Percentiles rank a stretch among this genome's conserved stretches.
phyloP scores from a whole-genome alignment of 2,113 vertebrate genomes.

The Mus spicilegus region DNA sequence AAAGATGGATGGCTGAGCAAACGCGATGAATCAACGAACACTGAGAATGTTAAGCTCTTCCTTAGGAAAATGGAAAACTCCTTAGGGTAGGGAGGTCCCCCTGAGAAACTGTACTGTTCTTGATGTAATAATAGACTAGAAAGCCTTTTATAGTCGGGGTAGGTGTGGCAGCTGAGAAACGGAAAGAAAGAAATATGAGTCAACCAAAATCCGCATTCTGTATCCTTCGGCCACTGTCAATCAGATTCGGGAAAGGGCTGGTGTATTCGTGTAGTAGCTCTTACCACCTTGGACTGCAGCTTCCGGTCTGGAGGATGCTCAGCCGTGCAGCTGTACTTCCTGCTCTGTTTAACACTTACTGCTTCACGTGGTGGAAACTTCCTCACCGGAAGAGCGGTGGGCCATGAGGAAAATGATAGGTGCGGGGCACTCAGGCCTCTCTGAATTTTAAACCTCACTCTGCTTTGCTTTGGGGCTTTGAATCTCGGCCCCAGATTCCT shows the following conservation, averaged over 20 bases:
- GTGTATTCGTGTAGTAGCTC: background rate
- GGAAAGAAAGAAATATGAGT: conserved; percentile 64
- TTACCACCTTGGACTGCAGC: background rate
- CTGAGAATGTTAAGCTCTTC: conserved; percentile 50
- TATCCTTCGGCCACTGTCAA: background rate
- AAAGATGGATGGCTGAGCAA: background rate
- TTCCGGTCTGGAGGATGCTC: background rate
- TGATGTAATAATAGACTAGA: conserved; percentile 54
- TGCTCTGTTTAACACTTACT: background rate
- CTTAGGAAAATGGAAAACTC: conserved; percentile 58
- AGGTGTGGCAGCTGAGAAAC: conserved; percentile 54
- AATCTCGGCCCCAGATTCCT: background rate
- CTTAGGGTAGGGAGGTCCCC: conserved; percentile 60
- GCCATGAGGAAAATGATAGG: background rate
- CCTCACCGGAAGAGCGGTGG: background rate
- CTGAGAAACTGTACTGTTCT: conserved; percentile 66
- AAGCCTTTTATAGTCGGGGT: conserved; percentile 53
- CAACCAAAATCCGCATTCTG: conserved; percentile 12
- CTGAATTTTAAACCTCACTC: background rate
- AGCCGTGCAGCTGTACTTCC: background rate
- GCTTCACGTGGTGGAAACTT: background rate
- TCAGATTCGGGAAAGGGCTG: background rate
- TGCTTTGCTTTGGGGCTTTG: background rate
- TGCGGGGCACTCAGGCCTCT: background rate
- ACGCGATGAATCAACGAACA: conserved; percentile 34